Evolutionary conservation across 92 coral and sea anemone genomes (phyloP).

Genomic region (Epizoanthus scotinus): DNA sequence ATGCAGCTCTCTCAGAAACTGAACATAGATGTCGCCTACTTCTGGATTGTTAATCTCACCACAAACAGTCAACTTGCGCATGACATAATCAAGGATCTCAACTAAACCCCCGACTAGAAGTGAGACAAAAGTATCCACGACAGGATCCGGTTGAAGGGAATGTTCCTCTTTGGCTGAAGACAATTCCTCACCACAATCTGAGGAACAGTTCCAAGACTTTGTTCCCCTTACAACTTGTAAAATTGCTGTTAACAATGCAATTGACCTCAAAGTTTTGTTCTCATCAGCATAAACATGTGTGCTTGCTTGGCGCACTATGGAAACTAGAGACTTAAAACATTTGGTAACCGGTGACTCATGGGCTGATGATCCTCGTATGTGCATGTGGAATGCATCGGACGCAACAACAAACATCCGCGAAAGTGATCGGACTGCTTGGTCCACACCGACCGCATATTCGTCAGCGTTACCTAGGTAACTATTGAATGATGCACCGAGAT

Average conservation of each 20-base stretch:
- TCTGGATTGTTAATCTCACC: constrained; percentile 29
- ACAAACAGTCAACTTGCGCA: constrained; percentile 34
- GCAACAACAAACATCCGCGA: constrained; percentile 55
- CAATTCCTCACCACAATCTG: not conserved
- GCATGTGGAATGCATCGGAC: constrained; percentile 55
- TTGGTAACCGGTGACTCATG: constrained; percentile 27
- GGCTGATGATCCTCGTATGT: not conserved
- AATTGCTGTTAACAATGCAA: constrained; percentile 51
- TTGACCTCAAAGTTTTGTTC: constrained; percentile 51
- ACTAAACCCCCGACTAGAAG: constrained; percentile 2
- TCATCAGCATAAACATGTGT: constrained; percentile 73
- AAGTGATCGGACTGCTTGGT: constrained; percentile 49
- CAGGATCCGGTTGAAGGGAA: not conserved
- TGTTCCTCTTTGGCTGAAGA: not conserved
- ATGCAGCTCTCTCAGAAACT: constrained; percentile 37
- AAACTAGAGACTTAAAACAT: constrained; percentile 44
- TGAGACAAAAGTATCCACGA: constrained; percentile 4
- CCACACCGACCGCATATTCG: constrained; percentile 11
- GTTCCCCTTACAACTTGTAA: constrained; percentile 46
- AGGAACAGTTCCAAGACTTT: not conserved
- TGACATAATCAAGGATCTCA: constrained; percentile 26
- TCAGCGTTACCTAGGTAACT: constrained; percentile 42
- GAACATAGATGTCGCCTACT: constrained; percentile 28
- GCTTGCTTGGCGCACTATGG: constrained; percentile 60
- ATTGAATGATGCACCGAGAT: constrained; percentile 39